These are phyloP conservation scores for Trichogramma dendrolimi DNA, from an alignment of 2,888 invertebrate species.

Conservation along the genomic window DNA sequence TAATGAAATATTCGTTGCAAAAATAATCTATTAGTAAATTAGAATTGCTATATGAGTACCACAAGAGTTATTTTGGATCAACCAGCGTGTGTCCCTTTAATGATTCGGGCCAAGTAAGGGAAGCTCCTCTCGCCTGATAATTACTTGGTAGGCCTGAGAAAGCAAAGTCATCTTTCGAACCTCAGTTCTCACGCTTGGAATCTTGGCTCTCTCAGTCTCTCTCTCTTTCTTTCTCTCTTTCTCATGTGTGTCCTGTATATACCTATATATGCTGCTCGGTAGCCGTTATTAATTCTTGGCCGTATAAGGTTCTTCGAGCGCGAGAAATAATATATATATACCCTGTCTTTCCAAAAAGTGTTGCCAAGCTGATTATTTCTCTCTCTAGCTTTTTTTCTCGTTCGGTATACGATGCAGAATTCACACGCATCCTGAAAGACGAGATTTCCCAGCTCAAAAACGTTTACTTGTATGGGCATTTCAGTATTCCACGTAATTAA, in stretches of 20 bases:
- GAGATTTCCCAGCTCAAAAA: constrained; percentile 11
- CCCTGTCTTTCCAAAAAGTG: no score
- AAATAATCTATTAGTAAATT: no score
- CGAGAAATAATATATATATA: neutral
- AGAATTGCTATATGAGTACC: no score
- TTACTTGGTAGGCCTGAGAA: constrained; percentile 47
- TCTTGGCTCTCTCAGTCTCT: constrained; percentile 30
- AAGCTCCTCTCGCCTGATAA: constrained; percentile 42
- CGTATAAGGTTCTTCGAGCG: constrained; percentile 9
- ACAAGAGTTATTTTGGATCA: no score
- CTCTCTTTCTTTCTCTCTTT: neutral
- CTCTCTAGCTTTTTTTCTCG: constrained; percentile 6
- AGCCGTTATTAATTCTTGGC: constrained; percentile 21
- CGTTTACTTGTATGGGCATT: constrained; percentile 2
- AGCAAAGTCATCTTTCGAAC: constrained; percentile 42
- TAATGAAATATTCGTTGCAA: no score
- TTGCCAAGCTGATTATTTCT: neutral
- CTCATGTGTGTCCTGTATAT: no score
- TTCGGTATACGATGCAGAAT: neutral
- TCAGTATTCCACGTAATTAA: no score
- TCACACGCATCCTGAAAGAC: constrained; percentile 29
- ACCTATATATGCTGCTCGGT: neutral
- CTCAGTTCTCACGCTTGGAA: constrained; percentile 45
- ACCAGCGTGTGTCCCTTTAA: no score
- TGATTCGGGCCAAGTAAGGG: constrained; percentile 2